These are phyloP conservation scores for Dendrocincla tyrannina DNA, from an alignment of 2,797 vertebrate genomes.

Conservation along the genomic window DNA sequence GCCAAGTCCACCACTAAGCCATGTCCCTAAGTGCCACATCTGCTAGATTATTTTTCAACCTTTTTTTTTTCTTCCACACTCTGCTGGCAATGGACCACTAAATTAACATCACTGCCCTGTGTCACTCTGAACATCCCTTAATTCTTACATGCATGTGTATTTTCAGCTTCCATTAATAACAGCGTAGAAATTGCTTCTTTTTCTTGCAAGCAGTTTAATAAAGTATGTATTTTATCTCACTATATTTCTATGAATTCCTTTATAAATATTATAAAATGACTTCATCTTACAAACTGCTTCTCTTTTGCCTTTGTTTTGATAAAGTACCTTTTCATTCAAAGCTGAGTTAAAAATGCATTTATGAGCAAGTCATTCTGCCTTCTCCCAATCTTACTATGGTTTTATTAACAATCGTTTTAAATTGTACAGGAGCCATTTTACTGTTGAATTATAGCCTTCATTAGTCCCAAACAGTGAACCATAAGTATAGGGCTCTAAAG, in stretches of 20 bases:
- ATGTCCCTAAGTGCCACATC: neutral
- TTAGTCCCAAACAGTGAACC: neutral
- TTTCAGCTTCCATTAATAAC: neutral
- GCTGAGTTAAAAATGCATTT: neutral
- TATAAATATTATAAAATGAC: neutral
- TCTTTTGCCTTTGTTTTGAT: neutral
- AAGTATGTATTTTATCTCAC: neutral
- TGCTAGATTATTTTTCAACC: neutral
- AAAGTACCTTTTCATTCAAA: neutral
- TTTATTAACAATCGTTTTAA: constrained; percentile 12
- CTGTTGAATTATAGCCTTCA: neutral
- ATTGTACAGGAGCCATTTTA: neutral
- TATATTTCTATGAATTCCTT: neutral
- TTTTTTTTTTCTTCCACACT: neutral
- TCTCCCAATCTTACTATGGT: neutral
- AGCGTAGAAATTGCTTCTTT: neutral
- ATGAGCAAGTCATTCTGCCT: neutral
- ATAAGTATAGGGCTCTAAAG: neutral
- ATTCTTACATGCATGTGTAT: neutral
- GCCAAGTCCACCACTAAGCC: neutral
- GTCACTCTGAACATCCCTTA: neutral
- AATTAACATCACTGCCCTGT: neutral
- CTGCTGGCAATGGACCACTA: neutral
- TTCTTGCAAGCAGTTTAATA: neutral
- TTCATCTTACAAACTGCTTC: neutral